Percentiles rank a stretch among this genome's conserved stretches.
phyloP scores from a whole-genome alignment of 2,113 vertebrate species.

The Bufo gargarizans region DNA sequence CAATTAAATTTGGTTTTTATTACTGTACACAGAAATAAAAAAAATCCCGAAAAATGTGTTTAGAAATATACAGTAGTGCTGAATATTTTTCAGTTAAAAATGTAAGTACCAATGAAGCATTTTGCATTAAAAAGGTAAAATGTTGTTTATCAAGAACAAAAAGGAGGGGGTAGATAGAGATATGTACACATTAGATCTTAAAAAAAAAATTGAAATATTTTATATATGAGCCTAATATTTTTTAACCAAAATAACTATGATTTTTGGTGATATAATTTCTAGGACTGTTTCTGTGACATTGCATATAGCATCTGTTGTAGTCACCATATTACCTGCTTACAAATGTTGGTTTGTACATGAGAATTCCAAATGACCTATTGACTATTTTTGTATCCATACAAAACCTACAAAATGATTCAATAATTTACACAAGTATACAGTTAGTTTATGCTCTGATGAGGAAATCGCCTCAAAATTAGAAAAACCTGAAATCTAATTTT shows the following conservation, averaged over 20 bases:
- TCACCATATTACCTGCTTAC: no score
- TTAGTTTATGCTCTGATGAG: constrained; percentile 32
- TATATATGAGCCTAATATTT: not conserved
- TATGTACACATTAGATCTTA: no score
- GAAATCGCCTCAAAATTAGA: constrained; percentile 21
- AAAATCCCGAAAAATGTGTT: not conserved
- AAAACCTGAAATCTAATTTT: constrained; percentile 39
- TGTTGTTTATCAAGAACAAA: no score
- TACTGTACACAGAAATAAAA: not conserved
- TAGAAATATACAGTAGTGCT: not conserved
- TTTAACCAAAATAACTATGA: not conserved
- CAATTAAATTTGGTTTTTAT: not conserved
- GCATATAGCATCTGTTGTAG: not conserved
- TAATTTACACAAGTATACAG: constrained; percentile 6
- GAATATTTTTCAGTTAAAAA: not conserved
- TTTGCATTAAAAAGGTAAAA: no score
- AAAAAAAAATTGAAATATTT: no score
- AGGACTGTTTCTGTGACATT: not conserved
- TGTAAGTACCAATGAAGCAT: no score
- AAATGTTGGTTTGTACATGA: not conserved
- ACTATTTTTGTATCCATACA: constrained; percentile 10
- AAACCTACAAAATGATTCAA: not conserved
- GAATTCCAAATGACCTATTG: not conserved
- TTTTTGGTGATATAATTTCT: not conserved
- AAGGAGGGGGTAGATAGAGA: no score